phyloP scores from a whole-genome alignment of 2,888 invertebrate species.

The Calameuta filiformis region DNA sequence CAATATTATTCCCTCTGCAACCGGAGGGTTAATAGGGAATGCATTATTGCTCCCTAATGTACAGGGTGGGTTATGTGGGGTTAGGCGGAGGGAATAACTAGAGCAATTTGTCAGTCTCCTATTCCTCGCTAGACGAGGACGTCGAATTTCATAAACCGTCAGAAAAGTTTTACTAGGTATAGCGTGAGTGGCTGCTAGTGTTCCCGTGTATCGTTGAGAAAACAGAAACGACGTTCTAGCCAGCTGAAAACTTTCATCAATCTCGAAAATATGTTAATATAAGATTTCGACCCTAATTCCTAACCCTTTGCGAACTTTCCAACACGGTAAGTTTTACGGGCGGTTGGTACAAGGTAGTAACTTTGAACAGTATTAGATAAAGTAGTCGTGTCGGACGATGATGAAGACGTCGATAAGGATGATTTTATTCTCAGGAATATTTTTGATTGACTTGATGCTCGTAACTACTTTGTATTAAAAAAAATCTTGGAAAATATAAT shows the following conservation, averaged over 20 bases:
- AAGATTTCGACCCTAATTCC: background rate
- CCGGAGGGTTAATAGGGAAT: no score
- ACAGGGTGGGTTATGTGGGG: background rate
- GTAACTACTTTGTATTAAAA: no score
- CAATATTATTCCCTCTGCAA: no score
- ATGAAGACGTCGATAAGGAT: background rate
- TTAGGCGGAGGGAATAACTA: background rate
- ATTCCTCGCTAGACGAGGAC: background rate
- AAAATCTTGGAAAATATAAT: no score
- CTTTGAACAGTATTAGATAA: background rate
- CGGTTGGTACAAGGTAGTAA: background rate
- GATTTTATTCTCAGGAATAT: background rate
- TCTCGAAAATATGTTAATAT: conserved; percentile 1
- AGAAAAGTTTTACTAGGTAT: background rate
- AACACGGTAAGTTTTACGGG: no score
- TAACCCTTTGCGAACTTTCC: background rate
- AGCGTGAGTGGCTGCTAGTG: background rate
- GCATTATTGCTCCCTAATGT: no score
- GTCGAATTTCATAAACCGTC: background rate
- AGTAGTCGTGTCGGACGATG: background rate
- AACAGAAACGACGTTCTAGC: background rate
- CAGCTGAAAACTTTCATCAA: background rate
- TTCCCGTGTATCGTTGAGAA: background rate
- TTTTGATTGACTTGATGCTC: background rate
- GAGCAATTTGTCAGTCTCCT: background rate